Conservation (phyloP, 1,140 invertebrate species). For the Onthophagus taurus region DNA sequence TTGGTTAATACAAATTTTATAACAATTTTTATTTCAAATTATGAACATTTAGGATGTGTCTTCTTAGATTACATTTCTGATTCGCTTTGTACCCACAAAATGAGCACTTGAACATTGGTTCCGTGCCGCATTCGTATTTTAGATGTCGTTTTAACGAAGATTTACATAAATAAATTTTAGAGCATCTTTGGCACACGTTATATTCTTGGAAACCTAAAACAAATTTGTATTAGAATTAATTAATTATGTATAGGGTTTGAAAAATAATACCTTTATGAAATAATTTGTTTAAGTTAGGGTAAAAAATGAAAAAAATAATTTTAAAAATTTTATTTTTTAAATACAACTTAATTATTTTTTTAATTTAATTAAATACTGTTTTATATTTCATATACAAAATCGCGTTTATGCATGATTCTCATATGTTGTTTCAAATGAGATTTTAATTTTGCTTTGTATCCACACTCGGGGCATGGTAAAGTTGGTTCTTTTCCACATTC, state of each 20-base stretch:
- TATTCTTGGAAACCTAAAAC: background rate
- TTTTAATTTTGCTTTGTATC: background rate
- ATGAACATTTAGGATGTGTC: conserved; percentile 4
- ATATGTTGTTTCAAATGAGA: background rate
- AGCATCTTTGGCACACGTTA: conserved; percentile 1
- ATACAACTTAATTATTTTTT: background rate
- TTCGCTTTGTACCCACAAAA: background rate
- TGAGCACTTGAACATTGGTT: conserved; percentile 2
- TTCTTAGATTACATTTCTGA: conserved; percentile 3
- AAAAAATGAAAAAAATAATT: too few relatives aligned
- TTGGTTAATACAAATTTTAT: too few relatives aligned
- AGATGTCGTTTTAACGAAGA: conserved; percentile 1
- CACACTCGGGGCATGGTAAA: background rate
- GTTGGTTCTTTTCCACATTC: background rate
- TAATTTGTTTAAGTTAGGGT: too few relatives aligned
- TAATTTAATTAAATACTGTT: background rate
- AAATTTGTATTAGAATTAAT: background rate
- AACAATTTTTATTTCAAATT: too few relatives aligned
- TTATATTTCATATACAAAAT: background rate
- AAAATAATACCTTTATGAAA: background rate
- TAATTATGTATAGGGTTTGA: background rate
- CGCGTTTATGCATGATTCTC: background rate
- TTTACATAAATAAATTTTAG: conserved; percentile 12
- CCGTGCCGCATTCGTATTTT: conserved; percentile 11
- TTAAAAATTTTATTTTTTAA: too few relatives aligned